Evolutionary conservation across 2,113 vertebrate species (phyloP), one percentile per base, ranked within the genome.

Genomic region (Bufo gargarizans): DNA sequence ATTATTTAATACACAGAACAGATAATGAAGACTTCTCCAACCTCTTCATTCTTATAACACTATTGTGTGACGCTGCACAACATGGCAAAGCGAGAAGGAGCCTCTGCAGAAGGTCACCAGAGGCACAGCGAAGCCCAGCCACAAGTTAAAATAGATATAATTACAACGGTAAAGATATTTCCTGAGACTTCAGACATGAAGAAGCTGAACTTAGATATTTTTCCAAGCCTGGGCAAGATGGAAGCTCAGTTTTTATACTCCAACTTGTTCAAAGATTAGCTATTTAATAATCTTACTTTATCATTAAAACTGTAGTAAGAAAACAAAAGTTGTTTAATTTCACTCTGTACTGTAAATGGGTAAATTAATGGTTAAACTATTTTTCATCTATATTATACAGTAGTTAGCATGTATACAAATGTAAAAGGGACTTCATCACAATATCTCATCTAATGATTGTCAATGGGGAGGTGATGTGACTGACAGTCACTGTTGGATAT

Each of bases 121-220:
- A 55, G 56, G 71, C 71, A 49, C 49, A 19, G 71, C 67, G 58
- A 74, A 72, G 53, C 12, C 17, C 71, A 49, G 50, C 86, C 77
- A n/a, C 14, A 72, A n/a, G 22, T 72, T 72, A 71, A 82, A 81
- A 80, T 58, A 87, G 22, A 63, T 49, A 87, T 82, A 74, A 80
- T 83, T 77, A 83, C 33, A 65, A 67, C 74, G 50, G 72, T 71
- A 77, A 20, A 82, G n/a, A 77, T 22, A 78, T 86, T 77, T 86
- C 59, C 58, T 78, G 74, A 49, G 19, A 78, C 20, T 83, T 47
- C 12, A 65, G n/a, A 49, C 50, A 77, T 22, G 7, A 49, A 56
- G 12, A 22, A 13, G 5, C 8, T 33, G 77, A 79, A 56, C n/a
- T 7, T 79, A 4, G 20, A 7, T 16, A 3, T 45, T 7, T 10